Percentiles rank a stretch among this genome's conserved stretches.
These are phyloP conservation scores for Pedionomus torquatus DNA, from an alignment of 2,113 vertebrate species.

Conservation along the genomic window DNA sequence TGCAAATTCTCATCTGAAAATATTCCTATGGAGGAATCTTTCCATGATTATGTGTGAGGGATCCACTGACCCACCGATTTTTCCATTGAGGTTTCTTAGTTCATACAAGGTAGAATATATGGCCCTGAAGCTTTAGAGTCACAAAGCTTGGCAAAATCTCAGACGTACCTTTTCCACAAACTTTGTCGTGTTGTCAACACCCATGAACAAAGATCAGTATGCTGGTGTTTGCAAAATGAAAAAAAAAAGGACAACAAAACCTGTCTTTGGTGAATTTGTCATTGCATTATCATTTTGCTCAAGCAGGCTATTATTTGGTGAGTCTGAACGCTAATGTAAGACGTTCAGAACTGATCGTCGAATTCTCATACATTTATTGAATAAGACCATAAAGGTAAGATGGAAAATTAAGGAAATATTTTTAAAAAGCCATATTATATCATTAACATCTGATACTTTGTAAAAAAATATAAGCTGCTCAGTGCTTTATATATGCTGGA, in stretches of 20 bases:
- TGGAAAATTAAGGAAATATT: neutral
- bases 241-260: neutral
- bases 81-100: neutral
- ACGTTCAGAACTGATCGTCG: neutral
- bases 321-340: neutral
- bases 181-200: neutral
- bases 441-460: neutral
- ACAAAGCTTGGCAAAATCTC: neutral
- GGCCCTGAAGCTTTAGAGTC: neutral
- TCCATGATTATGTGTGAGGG: neutral
- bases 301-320: neutral
- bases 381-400: neutral
- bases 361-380: neutral
- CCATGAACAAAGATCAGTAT: neutral
- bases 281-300: neutral
- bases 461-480: neutral
- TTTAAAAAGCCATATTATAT: neutral
- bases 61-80: neutral
- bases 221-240: neutral
- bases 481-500: neutral
- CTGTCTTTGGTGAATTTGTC: neutral
- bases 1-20: constrained; percentile 2
- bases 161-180: neutral
- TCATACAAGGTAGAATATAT: neutral
- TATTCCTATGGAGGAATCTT: neutral